Evolutionary conservation across 2,113 vertebrate genomes (phyloP), one percentile per base, ranked within the genome.

Genomic region (Prietella phreatophila): DNA sequence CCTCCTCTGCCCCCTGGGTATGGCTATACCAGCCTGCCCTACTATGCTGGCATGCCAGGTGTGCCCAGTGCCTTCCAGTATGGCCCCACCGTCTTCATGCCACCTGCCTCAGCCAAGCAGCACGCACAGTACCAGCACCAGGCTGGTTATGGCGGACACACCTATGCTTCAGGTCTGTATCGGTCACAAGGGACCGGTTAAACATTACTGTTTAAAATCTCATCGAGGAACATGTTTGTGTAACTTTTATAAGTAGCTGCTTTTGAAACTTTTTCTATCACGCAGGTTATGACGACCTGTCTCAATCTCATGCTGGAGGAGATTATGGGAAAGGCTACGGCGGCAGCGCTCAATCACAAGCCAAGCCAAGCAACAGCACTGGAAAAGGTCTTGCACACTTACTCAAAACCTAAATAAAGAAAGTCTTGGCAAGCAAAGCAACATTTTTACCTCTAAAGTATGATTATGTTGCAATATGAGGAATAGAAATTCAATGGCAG

Each of bases 301-400:
- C 96, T 65, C 98, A 98, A 94, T 97, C 96, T 92, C 96, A 97
- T 0, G 95, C 95, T 79, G 96, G 95, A 84, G 96, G 94, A 84
- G 98, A 99, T 90, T 99, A 99, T 94, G 96, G 94, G 94, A 99
- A 99, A 95, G 97, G 97, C 92, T 99, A 99, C 92, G 96, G 96
- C 93, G 96, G 96, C 89, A 96, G 97, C 91, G 96, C 96, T 85
- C 98, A 98, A 95, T 95, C 97, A 93, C 96, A 98, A 95, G 96
- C 94, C 96, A 99, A 99, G 94, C 93, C 97, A 91, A 96, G 95
- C 91, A 94, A 96, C 93, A 98, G 96, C 93, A 95, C 97, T 91
- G 97, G 96, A 93, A 99, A 99, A 99, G 98, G 98, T 99, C 96
- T 83, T 65, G 27, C 33, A 20, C 33, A 1, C 27, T 82, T 33